Percentiles rank a stretch among this genome's conserved stretches.
phyloP scores from a whole-genome alignment of 1,140 invertebrate genomes.

The Tachypleus tridentatus region DNA sequence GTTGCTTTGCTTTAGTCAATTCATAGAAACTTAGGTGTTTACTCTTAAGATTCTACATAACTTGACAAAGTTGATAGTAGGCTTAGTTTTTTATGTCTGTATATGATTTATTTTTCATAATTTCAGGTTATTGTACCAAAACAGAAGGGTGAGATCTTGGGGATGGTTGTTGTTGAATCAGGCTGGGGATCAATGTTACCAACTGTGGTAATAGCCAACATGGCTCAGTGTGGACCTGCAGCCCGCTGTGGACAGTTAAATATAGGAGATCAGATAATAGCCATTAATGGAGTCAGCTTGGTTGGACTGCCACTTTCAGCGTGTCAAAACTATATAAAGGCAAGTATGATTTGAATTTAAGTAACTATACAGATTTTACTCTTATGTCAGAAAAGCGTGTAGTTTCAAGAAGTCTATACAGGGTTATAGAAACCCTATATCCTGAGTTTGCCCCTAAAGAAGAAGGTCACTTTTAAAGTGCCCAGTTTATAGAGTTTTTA shows the following conservation, averaged over 20 bases:
- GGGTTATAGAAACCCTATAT: no score
- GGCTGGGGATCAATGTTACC: conserved; percentile 99
- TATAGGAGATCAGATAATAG: conserved; percentile 99
- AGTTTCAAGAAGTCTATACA: no score
- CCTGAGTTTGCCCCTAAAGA: no score
- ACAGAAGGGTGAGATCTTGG: conserved; percentile 92
- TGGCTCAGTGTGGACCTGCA: conserved; percentile 90
- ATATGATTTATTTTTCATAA: not conserved
- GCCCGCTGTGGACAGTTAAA: conserved; percentile 94
- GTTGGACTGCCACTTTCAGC: conserved; percentile 94
- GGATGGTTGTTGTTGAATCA: conserved; percentile 97
- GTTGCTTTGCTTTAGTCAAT: no score
- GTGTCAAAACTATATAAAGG: conserved; percentile 97
- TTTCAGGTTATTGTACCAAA: conserved; percentile 91
- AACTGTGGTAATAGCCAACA: conserved; percentile 95
- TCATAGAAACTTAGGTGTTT: not conserved
- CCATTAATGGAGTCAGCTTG: conserved; percentile 94
- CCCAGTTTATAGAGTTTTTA: no score
- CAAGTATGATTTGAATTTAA: conserved; percentile 26
- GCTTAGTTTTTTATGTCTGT: no score
- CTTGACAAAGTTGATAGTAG: no score
- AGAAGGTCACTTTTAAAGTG: no score
- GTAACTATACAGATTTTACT: not conserved
- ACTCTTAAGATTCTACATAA: no score
- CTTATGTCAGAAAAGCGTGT: no score